A percentile compares a stretch with the other conserved stretches of the same genome.
These are phyloP conservation scores for Boulengeromyrus knoepffleri DNA, from an alignment of 2,113 vertebrate genomes.

Conservation along the genomic window DNA sequence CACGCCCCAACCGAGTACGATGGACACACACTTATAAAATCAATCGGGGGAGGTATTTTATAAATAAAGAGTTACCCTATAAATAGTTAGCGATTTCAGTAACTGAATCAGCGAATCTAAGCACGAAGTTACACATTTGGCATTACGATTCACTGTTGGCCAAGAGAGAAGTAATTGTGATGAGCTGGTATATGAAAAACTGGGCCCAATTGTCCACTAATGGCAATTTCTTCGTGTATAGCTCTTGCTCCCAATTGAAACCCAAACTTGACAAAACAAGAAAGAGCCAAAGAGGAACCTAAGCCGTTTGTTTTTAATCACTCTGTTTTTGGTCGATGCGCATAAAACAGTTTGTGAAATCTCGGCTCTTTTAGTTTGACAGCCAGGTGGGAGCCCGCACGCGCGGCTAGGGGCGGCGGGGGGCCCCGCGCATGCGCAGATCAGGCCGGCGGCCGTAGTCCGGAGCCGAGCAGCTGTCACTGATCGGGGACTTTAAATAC, in stretches of 20 bases:
- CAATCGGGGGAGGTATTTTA: not conserved
- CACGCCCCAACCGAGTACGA: not conserved
- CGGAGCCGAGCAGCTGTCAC: not conserved
- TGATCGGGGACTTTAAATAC: slow-evolving; percentile 9
- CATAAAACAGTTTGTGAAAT: not conserved
- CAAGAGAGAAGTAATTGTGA: not conserved
- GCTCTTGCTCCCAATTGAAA: not conserved
- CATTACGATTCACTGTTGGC: not conserved
- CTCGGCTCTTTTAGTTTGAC: not conserved
- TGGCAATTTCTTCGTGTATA: not conserved
- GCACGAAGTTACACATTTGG: not conserved
- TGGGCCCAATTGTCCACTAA: not conserved
- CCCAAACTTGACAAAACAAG: not conserved
- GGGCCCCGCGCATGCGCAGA: not conserved
- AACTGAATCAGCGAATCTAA: not conserved
- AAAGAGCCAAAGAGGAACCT: not conserved
- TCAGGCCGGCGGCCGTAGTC: not conserved
- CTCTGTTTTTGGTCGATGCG: not conserved
- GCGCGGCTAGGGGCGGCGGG: not conserved
- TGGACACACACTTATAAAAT: not conserved
- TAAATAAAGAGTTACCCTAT: not conserved
- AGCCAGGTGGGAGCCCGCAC: not conserved
- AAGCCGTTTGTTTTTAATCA: not conserved
- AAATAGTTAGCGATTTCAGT: not conserved
- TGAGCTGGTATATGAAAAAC: not conserved